These are phyloP conservation scores for Epistrophe grossulariae DNA, from an alignment of 2,888 invertebrate genomes.

Conservation along the genomic window DNA sequence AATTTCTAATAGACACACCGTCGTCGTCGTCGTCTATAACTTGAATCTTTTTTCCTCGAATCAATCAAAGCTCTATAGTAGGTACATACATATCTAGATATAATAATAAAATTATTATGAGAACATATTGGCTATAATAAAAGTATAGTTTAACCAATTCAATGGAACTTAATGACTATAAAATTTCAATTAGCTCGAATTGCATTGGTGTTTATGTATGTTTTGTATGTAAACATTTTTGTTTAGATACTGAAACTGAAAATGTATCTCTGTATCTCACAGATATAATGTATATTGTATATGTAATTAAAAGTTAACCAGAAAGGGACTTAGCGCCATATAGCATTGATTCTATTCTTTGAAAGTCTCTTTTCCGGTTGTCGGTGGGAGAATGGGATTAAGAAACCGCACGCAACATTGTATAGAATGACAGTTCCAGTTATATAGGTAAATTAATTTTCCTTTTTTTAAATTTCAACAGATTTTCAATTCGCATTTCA, in stretches of 20 bases:
- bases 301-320: slow-evolving; percentile 41
- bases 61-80: slow-evolving; percentile 21
- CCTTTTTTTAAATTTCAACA: slow-evolving; percentile 30
- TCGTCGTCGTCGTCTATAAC: slow-evolving; percentile 5
- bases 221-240: slow-evolving; percentile 50
- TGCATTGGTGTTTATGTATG: slow-evolving; percentile 37
- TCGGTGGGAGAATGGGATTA: slow-evolving; percentile 61
- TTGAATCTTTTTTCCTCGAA: slow-evolving; percentile 47
- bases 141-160: slow-evolving; percentile 25
- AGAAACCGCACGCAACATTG: slow-evolving; percentile 51
- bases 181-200: slow-evolving; percentile 63
- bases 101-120: background rate
- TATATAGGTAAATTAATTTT: slow-evolving; percentile 25
- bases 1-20: slow-evolving; percentile 52
- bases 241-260: slow-evolving; percentile 13
- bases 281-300: slow-evolving; percentile 18
- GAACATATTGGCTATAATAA: background rate
- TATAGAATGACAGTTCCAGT: slow-evolving; percentile 23
- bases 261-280: slow-evolving; percentile 40
- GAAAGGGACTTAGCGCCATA: slow-evolving; percentile 55
- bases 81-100: too few species aligned
- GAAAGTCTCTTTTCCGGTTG: slow-evolving; percentile 26
- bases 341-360: slow-evolving; percentile 23
- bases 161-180: slow-evolving; percentile 45
- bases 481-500: slow-evolving; percentile 17